These are phyloP conservation scores for Lepilemur septentrionalis DNA, from an alignment of 2,797 vertebrate genomes.

Conservation along the genomic window DNA sequence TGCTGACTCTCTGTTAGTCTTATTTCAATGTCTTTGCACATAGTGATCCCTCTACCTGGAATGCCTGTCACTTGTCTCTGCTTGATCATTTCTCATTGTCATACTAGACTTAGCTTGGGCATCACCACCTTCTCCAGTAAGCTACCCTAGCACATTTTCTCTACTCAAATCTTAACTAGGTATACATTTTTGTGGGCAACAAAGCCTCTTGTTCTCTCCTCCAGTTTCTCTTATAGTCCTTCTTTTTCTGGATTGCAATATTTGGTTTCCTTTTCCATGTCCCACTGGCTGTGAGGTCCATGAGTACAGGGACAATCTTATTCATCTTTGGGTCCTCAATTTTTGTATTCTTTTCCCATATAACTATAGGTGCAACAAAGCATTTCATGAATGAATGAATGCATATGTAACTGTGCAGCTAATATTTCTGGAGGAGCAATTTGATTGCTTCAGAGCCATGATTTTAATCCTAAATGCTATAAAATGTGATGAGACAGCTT, in stretches of 20 bases:
- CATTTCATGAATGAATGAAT: background rate
- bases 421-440: conserved; percentile 7
- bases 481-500: background rate
- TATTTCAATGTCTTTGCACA: background rate
- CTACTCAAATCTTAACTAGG: background rate
- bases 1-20: background rate
- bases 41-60: background rate
- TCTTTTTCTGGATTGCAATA: background rate
- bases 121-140: background rate
- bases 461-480: background rate
- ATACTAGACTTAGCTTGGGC: background rate
- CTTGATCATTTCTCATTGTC: background rate
- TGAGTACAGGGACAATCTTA: background rate
- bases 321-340: background rate
- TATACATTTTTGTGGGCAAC: background rate
- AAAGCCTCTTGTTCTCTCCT: background rate
- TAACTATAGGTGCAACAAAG: background rate
- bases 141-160: background rate
- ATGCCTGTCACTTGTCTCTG: background rate
- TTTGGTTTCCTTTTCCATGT: background rate
- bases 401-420: background rate
- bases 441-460: background rate
- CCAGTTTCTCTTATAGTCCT: background rate
- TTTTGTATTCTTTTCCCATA: background rate
- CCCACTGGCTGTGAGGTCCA: background rate